A percentile compares a stretch with the other conserved stretches of the same genome.
These are phyloP conservation scores for Pimpla rufipes DNA, from an alignment of 2,888 invertebrate genomes.

Conservation along the genomic window DNA sequence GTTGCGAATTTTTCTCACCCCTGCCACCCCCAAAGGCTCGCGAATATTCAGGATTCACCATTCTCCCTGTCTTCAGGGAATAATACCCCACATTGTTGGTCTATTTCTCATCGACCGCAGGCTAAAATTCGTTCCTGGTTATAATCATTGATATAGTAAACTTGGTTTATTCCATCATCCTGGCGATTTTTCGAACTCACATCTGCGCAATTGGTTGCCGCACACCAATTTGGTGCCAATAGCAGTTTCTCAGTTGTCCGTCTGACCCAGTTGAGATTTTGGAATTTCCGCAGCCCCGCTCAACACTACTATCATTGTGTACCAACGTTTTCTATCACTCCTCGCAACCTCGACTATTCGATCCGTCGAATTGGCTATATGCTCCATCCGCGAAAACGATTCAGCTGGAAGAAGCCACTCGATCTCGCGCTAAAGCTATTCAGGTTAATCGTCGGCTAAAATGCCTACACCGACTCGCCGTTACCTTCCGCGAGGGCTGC, in stretches of 20 bases:
- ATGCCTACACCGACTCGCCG: slow-evolving; percentile 45
- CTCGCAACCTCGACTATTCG: background rate
- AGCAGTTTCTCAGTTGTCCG: slow-evolving; percentile 2
- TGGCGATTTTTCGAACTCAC: no score
- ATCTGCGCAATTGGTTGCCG: background rate
- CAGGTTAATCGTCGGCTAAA: slow-evolving; percentile 62
- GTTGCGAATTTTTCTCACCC: slow-evolving; percentile 2
- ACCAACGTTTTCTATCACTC: background rate
- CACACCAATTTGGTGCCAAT: background rate
- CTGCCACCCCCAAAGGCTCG: background rate
- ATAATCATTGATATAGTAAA: background rate
- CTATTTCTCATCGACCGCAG: background rate
- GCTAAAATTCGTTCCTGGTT: background rate
- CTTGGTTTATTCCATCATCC: no score
- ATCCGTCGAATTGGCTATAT: slow-evolving; percentile 24
- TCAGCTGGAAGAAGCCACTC: slow-evolving; percentile 58
- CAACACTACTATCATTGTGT: slow-evolving; percentile 10
- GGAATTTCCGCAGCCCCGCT: background rate
- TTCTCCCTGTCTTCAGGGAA: background rate
- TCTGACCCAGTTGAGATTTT: slow-evolving; percentile 39
- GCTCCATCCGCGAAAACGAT: slow-evolving; percentile 46
- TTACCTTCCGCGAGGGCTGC: background rate
- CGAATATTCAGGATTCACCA: background rate
- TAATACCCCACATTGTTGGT: background rate
- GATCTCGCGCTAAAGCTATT: slow-evolving; percentile 62